phyloP scores from a whole-genome alignment of 2,113 vertebrate species.

The Herpailurus yagouaroundi region DNA sequence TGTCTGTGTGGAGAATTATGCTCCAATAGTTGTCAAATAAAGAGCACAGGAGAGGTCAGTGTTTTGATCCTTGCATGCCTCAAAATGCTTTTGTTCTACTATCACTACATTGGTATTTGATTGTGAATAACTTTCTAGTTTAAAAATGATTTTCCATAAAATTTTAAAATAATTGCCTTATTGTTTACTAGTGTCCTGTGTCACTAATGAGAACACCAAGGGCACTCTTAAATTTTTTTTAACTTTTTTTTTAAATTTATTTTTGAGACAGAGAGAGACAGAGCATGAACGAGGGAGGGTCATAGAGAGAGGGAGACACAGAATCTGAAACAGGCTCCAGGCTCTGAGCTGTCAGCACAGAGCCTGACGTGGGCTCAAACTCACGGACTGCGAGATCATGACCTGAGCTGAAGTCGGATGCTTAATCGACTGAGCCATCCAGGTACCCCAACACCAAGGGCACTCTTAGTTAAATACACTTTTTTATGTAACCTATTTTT shows the following conservation, averaged over 20 bases:
- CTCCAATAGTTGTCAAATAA: background rate
- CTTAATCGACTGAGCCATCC: background rate
- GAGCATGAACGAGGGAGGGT: no score
- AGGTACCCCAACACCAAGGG: background rate
- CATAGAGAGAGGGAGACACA: no score
- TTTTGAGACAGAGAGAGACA: no score
- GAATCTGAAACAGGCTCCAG: no score
- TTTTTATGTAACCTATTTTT: background rate
- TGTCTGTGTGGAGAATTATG: background rate
- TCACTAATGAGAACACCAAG: no score
- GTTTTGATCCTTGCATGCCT: background rate
- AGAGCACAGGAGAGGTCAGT: background rate
- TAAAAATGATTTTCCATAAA: background rate
- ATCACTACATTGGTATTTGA: background rate
- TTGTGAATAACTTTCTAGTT: background rate
- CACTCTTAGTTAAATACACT: background rate
- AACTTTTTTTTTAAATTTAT: no score
- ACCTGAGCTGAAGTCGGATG: background rate
- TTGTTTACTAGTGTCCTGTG: no score
- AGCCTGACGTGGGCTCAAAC: no score
- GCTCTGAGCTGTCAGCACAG: no score
- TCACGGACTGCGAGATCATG: background rate
- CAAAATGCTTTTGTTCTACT: background rate
- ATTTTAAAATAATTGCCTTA: no score
- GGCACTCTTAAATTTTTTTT: no score